A percentile compares a stretch with the other conserved stretches of the same genome.
Evolutionary conservation across 37 sponge, comb jelly and placozoan species (phyloP).

Genomic region (Amphimedon queenslandica): DNA sequence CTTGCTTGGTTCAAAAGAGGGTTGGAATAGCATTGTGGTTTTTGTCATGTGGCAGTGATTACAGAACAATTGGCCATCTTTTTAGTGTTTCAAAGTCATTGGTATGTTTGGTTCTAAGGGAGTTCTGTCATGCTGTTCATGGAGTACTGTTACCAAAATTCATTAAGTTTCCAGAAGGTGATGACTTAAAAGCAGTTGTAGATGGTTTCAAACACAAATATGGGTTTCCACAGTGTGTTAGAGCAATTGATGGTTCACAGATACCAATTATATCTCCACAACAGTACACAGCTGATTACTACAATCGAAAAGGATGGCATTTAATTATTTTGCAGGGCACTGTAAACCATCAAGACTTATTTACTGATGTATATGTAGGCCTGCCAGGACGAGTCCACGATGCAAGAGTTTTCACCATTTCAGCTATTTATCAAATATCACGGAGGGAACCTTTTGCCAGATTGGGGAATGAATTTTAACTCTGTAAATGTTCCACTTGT

Average conservation of each 20-base stretch:
- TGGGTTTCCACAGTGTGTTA: constrained; percentile 30
- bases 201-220: constrained; percentile 30
- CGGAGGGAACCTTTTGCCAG: background rate
- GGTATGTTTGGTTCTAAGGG: constrained; percentile 35
- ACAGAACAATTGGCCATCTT: constrained; percentile 43
- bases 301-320: constrained; percentile 43
- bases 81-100: constrained; percentile 36
- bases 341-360: constrained; percentile 14
- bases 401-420: constrained; percentile 40
- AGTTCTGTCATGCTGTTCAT: constrained; percentile 29
- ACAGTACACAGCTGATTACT: constrained; percentile 29
- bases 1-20: constrained; percentile 7
- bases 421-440: constrained; percentile 6
- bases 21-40: constrained; percentile 34
- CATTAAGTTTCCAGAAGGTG: constrained; percentile 33
- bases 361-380: constrained; percentile 21
- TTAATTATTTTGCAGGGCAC: constrained; percentile 31
- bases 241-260: constrained; percentile 33
- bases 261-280: constrained; percentile 28
- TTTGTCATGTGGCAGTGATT: constrained; percentile 34
- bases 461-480: background rate
- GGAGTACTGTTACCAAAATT: constrained; percentile 23
- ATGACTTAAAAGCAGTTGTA: constrained; percentile 20
- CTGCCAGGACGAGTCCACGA: constrained; percentile 55
- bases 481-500: constrained; percentile 11